Evolutionary conservation across 2,888 invertebrate genomes (phyloP), one percentile per base, ranked within the genome.

Genomic region (Ornithoptera alexandrae): DNA sequence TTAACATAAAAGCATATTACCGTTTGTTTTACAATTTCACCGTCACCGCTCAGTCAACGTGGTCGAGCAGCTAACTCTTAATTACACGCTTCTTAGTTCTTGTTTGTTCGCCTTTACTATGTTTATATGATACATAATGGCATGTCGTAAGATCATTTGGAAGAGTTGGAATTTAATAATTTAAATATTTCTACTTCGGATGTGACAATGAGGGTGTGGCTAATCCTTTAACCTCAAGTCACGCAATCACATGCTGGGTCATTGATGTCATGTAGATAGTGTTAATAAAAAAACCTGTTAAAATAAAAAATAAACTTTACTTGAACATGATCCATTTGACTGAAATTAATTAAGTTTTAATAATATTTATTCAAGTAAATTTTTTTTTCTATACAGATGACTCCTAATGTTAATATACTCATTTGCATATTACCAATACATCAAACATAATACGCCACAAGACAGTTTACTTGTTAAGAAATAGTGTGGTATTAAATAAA

Each of bases 21-120:
- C 90, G 89, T 92, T 90, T 91, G 81, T 84, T 79, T 84, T 81
- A 78, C 81, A 89, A 88, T 92, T 91, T 92, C 91, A 83, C 89
- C 81, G 77, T 77, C 76, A 39, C 20, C 58, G 46, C 8, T 50
- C 39, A 58, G 58, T 58, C 1, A 57, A 39, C 64, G 22, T 10
- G 5, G 60, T 42, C n/a, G 17, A 58, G 22, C 53, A 53, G 20
- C 39, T 53, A 60, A 68, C 36, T 36, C 50, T 58, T 65, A 69
- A 65, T 69, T 65, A 69, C 62, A 66, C 62, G 62, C 62, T 12
- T 62, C 57, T 62, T 65, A 66, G 58, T 60, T 61, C 10, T 57
- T 69, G 61, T 66, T 65, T 65, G 69, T 62, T 57, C 30, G 46
- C 20, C 46, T 58, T 62, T 50, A 66, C 62, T 57, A 57, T 53